Evolutionary conservation across 2,888 invertebrate species (phyloP).

Genomic region (Pecten maximus): DNA sequence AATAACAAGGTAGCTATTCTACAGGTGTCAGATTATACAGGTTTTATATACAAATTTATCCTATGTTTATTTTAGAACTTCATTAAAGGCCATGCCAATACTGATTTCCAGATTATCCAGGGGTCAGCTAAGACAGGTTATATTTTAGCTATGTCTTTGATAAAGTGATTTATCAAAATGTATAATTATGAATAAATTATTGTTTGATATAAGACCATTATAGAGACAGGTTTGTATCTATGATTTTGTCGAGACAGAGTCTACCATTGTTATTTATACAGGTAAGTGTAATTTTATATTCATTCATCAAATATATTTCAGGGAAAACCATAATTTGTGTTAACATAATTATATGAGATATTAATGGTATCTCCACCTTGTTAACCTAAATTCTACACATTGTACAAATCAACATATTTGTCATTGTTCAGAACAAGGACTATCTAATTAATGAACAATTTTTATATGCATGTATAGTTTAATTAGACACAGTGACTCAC

Average conservation of each 20-base stretch:
- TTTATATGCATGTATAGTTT: neutral
- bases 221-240: neutral
- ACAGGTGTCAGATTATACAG: no score
- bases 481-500: neutral
- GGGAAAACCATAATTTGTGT: neutral
- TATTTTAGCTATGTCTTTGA: no score
- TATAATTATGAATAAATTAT: neutral
- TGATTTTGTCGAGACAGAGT: neutral
- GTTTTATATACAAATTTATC: no score
- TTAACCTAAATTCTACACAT: neutral
- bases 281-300: neutral
- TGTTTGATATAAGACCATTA: neutral
- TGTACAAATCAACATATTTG: neutral
- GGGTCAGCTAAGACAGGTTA: no score
- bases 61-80: no score
- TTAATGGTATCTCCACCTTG: neutral
- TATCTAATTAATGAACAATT: neutral
- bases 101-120: no score
- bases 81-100: no score
- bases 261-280: neutral
- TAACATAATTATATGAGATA: neutral
- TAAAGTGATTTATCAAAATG: neutral
- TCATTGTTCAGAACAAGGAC: neutral
- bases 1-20: no score
- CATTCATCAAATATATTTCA: neutral